Conservation (phyloP, 2,888 invertebrate species). For the Drosophila prolongata region DNA sequence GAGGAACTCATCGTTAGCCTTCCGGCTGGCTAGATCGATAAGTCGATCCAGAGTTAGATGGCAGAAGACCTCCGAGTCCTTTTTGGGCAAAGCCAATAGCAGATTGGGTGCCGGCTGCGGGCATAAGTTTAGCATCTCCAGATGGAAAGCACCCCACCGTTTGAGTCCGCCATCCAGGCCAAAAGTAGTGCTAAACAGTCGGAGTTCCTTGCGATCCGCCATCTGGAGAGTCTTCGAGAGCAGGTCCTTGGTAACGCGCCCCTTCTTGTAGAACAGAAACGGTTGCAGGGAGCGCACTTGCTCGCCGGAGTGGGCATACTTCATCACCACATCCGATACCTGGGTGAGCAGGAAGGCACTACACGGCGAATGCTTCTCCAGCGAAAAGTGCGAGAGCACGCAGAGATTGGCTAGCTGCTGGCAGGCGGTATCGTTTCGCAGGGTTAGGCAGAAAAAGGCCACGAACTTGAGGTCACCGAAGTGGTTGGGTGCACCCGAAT, state of each 20-base stretch:
- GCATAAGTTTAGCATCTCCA: constrained; percentile 78
- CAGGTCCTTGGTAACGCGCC: constrained; percentile 66
- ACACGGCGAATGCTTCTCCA: constrained; percentile 85
- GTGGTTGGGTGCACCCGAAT: constrained; percentile 43
- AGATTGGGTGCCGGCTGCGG: constrained; percentile 47
- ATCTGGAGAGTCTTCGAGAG: constrained; percentile 64
- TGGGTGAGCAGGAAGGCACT: constrained; percentile 82
- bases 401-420: constrained; percentile 89
- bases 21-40: constrained; percentile 73
- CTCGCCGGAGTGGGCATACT: constrained; percentile 79
- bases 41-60: constrained; percentile 79
- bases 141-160: constrained; percentile 75
- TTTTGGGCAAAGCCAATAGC: constrained; percentile 44
- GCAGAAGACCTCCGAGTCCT: constrained; percentile 62
- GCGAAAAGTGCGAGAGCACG: constrained; percentile 86
- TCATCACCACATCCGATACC: constrained; percentile 80
- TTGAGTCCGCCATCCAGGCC: constrained; percentile 72
- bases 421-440: constrained; percentile 86
- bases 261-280: constrained; percentile 82
- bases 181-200: constrained; percentile 72
- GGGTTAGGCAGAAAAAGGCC: constrained; percentile 82
- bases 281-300: constrained; percentile 78
- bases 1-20: constrained; percentile 73
- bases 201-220: constrained; percentile 36
- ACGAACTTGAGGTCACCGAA: constrained; percentile 82